Evolutionary conservation across 1,140 invertebrate genomes (phyloP), one percentile per base, ranked within the genome.

Genomic region (Macrobrachium nipponense): DNA sequence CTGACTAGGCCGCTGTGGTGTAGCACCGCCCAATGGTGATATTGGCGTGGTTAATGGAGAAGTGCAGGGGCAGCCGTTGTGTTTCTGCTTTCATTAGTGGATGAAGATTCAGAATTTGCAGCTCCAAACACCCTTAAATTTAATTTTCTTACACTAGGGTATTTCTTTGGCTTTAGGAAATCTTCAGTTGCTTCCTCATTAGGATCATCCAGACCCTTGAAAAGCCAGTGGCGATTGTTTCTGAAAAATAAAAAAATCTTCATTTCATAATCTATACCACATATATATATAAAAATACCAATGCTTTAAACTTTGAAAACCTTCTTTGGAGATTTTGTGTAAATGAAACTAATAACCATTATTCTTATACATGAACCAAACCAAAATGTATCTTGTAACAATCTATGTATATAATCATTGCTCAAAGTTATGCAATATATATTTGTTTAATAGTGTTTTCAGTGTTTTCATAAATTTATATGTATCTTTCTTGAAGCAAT

Each of bases 151-250:
- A 94, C 91, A 89, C 92, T 93, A 81, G 91, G 91, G 70, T 87
- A 89, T 23, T 79, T 83, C 66, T 92, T 91, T 12, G 93, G 92
- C 60, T 92, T 90, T 86, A 94, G 92, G 64, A 91, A 89, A 84
- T 92, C 91, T 44, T 90, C 89, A 17, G 88, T 76, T 8, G 86
- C 79, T 17, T 84, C 82, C 70, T 92, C 92, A 70, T 91, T 91
- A 86, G 93, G 92, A 70, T 91, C 91, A 88, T 93, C 93, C 73
- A 93, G 90, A 23, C 92, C 93, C 90, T 93, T 93, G 91, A 94
- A 94, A 44, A 94, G 89, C 81, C 83, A 86, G 44, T 86, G 83
- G 2, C 83, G 64, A 60, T 86, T 72, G 62, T 72, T 80, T 23
- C 83, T 86, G 66, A 11, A 43, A 44, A 43, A 27, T 27, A 61